Evolutionary conservation across 2,797 vertebrate species (phyloP), one percentile per base, ranked within the genome.

Genomic region (Hapalemur alaotrensis): DNA sequence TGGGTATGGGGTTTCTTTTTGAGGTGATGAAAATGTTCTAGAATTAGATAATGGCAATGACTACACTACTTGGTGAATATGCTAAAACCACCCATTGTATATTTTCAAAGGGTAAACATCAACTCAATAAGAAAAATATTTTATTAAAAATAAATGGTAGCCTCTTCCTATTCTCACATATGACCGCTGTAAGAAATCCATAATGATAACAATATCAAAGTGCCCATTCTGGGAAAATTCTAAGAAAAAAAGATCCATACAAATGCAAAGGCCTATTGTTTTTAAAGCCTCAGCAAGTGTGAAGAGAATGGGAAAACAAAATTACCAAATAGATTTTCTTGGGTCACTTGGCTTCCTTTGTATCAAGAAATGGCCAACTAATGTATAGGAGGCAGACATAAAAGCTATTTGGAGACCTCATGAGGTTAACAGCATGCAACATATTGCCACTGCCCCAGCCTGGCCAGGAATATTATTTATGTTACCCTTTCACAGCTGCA

Each of bases 381-480:
- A 97, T 91, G 96, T 30, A 86, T 18, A 98, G 63, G 8, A 96
- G 84, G 52, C 91, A 50, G 38, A 95, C 12, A 78, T 63, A 96
- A 84, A 93, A 83, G 81, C 93, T 86, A 96, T 90, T 97, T 78
- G 67, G 96, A 96, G 89, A 91, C 78, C 80, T 96, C 91, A 82
- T 54, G 85, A 97, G 81, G 89, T 97, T 96, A 90, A 88, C 54
- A 96, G 81, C 70, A 96, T 93, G 95, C 91, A 15, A 41, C 93
- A 65, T 87, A 94, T 90, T 96, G 94, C 97, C 96, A 97, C 96
- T 91, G 95, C 35, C 94, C 96, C 97, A 96, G 70, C 92, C 97
- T 95, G 89, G 95, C 94, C 96, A 97, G 91, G n/a, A 96, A 50
- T 95, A 92, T 95, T 84, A 97, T 93, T 97, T 97, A 95, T 38